Conservation (phyloP, 2,797 vertebrate genomes). For the Fistularia tabacaria region DNA sequence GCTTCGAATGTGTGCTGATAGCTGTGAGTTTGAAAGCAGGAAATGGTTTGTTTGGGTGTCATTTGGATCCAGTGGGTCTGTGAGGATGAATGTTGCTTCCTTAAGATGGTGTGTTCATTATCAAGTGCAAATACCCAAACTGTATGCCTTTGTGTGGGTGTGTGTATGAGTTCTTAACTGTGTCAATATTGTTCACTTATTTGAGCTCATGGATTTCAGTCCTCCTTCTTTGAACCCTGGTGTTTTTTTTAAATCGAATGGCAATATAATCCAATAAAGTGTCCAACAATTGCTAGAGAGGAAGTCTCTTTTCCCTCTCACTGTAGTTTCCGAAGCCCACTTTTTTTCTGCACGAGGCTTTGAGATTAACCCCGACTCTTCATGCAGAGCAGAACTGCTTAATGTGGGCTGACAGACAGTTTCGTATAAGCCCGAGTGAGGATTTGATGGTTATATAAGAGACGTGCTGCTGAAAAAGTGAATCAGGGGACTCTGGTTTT, state of each 20-base stretch:
- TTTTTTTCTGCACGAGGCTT: conserved; percentile 25
- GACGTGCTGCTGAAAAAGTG: conserved; percentile 24
- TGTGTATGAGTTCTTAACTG: too few relatives aligned
- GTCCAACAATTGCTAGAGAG: background rate
- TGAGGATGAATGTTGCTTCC: too few relatives aligned
- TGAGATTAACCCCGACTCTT: conserved; percentile 35
- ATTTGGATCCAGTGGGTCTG: background rate
- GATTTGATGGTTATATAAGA: conserved; percentile 60
- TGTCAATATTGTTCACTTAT: too few relatives aligned
- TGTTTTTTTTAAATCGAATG: too few relatives aligned
- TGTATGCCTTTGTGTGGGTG: too few relatives aligned
- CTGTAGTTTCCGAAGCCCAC: background rate
- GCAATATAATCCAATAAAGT: too few relatives aligned
- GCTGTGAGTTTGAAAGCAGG: background rate
- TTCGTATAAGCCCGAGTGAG: conserved; percentile 43
- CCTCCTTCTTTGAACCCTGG: too few relatives aligned
- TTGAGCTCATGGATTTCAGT: too few relatives aligned
- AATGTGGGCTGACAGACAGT: conserved; percentile 36
- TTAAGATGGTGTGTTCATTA: too few relatives aligned
- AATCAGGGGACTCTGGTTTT: conserved; percentile 28
- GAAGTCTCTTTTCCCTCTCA: conserved; percentile 5
- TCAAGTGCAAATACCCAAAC: too few relatives aligned
- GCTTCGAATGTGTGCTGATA: background rate
- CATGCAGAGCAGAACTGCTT: conserved; percentile 30
- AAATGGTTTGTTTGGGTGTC: background rate